Conservation (phyloP, 2,888 invertebrate genomes). For the Nemoura dubitans region DNA sequence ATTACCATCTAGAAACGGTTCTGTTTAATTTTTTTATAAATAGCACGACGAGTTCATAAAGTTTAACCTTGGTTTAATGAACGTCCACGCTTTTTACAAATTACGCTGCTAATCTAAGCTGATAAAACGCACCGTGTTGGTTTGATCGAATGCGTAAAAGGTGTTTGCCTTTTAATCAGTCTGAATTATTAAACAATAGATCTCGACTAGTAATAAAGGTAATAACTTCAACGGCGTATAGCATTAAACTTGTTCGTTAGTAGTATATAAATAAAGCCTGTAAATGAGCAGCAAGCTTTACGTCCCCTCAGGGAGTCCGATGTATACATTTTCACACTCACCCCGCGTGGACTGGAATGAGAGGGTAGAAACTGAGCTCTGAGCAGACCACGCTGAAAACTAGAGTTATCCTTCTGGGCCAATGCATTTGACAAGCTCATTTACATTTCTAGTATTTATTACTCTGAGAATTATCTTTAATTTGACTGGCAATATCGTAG, state of each 20-base stretch:
- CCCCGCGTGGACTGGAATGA: conserved; percentile 16
- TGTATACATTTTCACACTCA: conserved; percentile 40
- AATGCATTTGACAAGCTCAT: conserved; percentile 41
- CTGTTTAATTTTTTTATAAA: not conserved
- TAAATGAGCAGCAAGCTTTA: conserved; percentile 29
- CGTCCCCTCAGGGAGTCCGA: conserved; percentile 28
- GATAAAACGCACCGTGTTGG: not conserved
- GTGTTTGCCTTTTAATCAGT: conserved; percentile 7
- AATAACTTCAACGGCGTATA: conserved; percentile 8
- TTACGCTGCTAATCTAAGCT: not conserved
- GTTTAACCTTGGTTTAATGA: not conserved
- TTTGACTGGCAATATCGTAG: conserved; percentile 27
- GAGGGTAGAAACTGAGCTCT: not conserved
- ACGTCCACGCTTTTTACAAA: not conserved
- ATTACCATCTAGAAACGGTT: too few relatives aligned
- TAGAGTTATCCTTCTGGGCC: conserved; percentile 30
- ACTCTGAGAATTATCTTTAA: conserved; percentile 35
- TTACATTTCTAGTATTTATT: conserved; percentile 37
- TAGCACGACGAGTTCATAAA: not conserved
- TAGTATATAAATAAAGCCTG: conserved; percentile 22
- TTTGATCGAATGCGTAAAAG: conserved; percentile 7
- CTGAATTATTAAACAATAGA: not conserved
- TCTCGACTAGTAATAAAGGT: conserved; percentile 4
- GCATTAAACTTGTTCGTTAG: conserved; percentile 18
- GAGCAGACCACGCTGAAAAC: not conserved